Evolutionary conservation across 2,797 vertebrate species (phyloP), one percentile per base, ranked within the genome.

Genomic region (Picus viridis): DNA sequence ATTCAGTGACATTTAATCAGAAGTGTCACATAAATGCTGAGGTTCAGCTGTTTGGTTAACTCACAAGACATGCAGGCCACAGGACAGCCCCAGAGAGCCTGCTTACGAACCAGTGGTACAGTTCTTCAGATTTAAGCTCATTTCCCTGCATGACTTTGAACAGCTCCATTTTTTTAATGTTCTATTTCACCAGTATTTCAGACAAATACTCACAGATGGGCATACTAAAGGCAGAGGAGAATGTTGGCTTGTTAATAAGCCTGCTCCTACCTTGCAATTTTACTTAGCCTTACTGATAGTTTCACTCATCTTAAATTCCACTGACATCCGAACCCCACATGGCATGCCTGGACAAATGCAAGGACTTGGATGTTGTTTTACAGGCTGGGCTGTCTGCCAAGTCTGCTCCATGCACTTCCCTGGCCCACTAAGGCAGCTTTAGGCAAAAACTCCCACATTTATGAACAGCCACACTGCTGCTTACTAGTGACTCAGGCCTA

Each of bases 271-370:
- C 89, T 63, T 94, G 86, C 92, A 86, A 86, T 94, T 96, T 89
- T 92, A 74, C 89, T 95, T 71, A 65, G 92, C 29, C 91, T 94
- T 86, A 59, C 89, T 82, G 90, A 96, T 97, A 94, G 96, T 94
- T 94, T 98, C 96, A 95, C 96, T 97, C 97, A 97, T 97, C 96
- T 97, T 98, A 97, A 97, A 98, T 98, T 98, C 97, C 98, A 98
- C 92, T 97, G 98, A 98, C 98, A 99, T 98, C 97, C 97, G 98
- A 99, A 97, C 96, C 97, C 97, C 98, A 98, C 97, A 98, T 97
- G 98, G 98, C 98, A 98, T 97, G 98, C 97, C 98, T 97, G 96
- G 98, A 98, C 98, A 98, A 96, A 98, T 97, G 95, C 96, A 97
- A 97, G 96, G 96, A 96, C 97, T 95, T 97, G 96, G 96, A 97